Conservation (phyloP, 2,113 vertebrate species). For the Nerophis lumbriciformis region DNA sequence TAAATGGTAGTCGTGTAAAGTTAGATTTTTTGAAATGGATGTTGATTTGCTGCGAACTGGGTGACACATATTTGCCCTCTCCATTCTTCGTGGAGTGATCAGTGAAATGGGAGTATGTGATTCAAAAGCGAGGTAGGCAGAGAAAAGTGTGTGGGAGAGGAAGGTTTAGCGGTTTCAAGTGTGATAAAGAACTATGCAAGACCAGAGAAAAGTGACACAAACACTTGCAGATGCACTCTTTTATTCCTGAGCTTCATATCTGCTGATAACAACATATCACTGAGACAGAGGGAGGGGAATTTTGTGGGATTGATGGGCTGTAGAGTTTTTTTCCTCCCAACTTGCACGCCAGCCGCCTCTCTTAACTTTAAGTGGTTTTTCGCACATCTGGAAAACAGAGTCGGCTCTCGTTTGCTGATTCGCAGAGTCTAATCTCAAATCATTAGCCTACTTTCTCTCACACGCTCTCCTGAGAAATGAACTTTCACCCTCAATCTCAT, state of each 20-base stretch:
- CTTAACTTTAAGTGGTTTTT: background rate
- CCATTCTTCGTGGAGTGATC: conserved; percentile 29
- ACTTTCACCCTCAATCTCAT: conserved; percentile 33
- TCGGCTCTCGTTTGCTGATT: background rate
- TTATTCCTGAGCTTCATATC: conserved; percentile 47
- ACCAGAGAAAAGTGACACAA: conserved; percentile 52
- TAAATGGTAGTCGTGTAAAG: background rate
- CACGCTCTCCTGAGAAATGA: conserved; percentile 16
- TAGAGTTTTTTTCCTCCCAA: background rate
- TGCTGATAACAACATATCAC: conserved; percentile 50
- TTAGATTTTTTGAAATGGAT: background rate
- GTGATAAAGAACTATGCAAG: conserved; percentile 54
- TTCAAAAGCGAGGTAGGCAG: conserved; percentile 18
- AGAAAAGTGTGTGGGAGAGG: conserved; percentile 39
- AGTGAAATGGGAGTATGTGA: conserved; percentile 36
- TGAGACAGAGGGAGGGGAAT: conserved; percentile 27
- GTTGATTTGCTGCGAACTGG: conserved; percentile 23
- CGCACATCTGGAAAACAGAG: conserved; percentile 2
- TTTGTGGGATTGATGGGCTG: conserved; percentile 34
- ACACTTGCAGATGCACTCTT: conserved; percentile 56
- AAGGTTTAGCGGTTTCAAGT: conserved; percentile 50
- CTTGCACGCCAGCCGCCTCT: background rate
- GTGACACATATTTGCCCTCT: conserved; percentile 4
- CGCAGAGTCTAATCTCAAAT: conserved; percentile 7
- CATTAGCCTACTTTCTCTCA: conserved; percentile 15